These are phyloP conservation scores for Pristis pectinata DNA, from an alignment of 2,797 vertebrate species.

Conservation along the genomic window DNA sequence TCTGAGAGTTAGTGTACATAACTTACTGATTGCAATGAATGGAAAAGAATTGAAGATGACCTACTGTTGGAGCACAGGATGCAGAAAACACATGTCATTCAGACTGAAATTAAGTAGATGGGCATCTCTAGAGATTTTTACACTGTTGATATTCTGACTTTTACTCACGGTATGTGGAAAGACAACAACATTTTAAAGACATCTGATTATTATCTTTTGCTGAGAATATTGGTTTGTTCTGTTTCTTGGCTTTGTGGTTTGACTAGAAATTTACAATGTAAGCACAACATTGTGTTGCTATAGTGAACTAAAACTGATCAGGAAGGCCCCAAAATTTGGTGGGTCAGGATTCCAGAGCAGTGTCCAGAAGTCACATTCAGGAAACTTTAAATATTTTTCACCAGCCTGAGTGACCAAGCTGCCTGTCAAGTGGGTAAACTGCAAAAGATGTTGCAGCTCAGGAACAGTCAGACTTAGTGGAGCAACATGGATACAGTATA, in stretches of 20 bases:
- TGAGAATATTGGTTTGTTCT: not conserved
- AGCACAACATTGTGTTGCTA: not conserved
- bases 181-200: not conserved
- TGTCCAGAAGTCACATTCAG: too few relatives aligned
- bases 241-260: not conserved
- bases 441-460: too few relatives aligned
- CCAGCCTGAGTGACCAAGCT: too few relatives aligned
- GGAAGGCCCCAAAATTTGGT: too few relatives aligned
- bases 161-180: not conserved
- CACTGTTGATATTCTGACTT: not conserved
- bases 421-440: too few relatives aligned
- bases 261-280: not conserved
- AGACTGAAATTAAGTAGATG: not conserved
- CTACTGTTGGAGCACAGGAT: not conserved
- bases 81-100: not conserved
- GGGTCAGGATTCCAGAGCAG: too few relatives aligned
- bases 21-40: not conserved
- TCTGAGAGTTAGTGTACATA: not conserved
- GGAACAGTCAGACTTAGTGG: too few relatives aligned
- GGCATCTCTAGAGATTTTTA: not conserved
- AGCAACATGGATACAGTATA: too few relatives aligned
- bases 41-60: not conserved
- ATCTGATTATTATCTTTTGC: not conserved
- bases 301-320: not conserved
- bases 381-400: too few relatives aligned